Base-by-base conservation (phyloP, 2,888 invertebrate genomes). In the Biston stratarius region DNA sequence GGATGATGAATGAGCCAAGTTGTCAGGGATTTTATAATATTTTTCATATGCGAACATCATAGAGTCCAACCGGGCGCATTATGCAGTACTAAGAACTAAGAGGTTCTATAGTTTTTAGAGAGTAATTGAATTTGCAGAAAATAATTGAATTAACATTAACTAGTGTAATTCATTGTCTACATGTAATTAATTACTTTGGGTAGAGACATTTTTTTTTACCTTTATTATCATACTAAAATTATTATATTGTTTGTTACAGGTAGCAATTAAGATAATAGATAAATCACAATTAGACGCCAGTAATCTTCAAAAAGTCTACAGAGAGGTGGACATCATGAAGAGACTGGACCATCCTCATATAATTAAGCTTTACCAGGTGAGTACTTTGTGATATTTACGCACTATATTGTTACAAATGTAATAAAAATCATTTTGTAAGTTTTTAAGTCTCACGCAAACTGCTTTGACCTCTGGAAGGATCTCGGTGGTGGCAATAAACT, bases 251-350 rank as follows among this genome's bases (percentile, higher is more conserved):
- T 91, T 89, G 88, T 95, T 95, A 42, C 95, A 98, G 98, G 98
- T 99, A 90, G 98, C 98, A 86, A 98, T 99, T 88, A 99, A 99
- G 95, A 98, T 98, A 88, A 98, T 99, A 88, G 98, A 99, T 95
- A 98, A 98, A 94, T 97, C 97, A 69, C 97, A 97, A 91, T 94
- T 99, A 94, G 98, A 98, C 88, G 96, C 97, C 77, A 97, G 97
- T 81, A 98, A 98, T 91, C 95, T 98, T 86, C 97, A 97, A 87
- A 99, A 99, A 93, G 98, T 99, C 77, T 97, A 98, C 90, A 96
- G 99, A 76, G 99, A 99, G 95, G 99, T 99, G 84, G 98, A 98
- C 89, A 99, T 99, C 84, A 98, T 99, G 97, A 98, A 99, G 94
- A 96, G 97, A 81, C 95, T 99, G 85, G 97, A 98, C 87, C 99